Base-by-base conservation (phyloP, 2,797 vertebrate species). In the Danio choprae region DNA sequence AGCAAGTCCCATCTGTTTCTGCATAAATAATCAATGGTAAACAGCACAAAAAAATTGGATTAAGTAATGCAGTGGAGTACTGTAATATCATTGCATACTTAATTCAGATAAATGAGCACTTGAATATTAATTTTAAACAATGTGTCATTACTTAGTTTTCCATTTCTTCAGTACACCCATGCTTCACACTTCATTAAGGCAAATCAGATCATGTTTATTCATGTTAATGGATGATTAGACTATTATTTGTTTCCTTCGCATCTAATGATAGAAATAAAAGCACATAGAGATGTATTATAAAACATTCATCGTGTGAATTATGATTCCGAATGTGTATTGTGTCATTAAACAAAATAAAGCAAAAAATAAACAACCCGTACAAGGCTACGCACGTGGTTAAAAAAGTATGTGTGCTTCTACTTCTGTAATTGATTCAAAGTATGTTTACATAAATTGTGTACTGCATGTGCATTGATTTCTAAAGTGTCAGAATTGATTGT, bases 161-260 rank as follows among this genome's bases (percentile, higher is more conserved):
- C 5, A 20, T 38, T 29, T 50, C n/a, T 41, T 51, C 13, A 51
- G 8, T 69, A 20, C 36, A 40, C 65, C 20, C 12, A 46, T 78
- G 65, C 56, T 51, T 41, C 44, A 48, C 13, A 29, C 43, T 58
- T 68, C 15, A 68, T 58, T 68, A 68, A 48, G 6, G 43, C 75
- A 77, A 77, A 68, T 44, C 43, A 59, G 53, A 20, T 68, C n/a
- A 77, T 56, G 18, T 77, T 68, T 67, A 67, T 77, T 77, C 51
- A 68, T 77, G 48, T 77, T 67, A 58, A 38, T 60, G 58, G 10
- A 40, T 51, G 36, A 78, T 41, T 48, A 56, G 40, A 56, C 73
- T 5, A 46, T 77, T 46, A 4, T 10, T 6, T 65, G 11, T 18
- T 60, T 11, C 4, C 4, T 3, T 59, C 38, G 56, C 44, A 59